Evolutionary conservation across 2,797 vertebrate genomes (phyloP).

Genomic region (Ctenopoma multispine): DNA sequence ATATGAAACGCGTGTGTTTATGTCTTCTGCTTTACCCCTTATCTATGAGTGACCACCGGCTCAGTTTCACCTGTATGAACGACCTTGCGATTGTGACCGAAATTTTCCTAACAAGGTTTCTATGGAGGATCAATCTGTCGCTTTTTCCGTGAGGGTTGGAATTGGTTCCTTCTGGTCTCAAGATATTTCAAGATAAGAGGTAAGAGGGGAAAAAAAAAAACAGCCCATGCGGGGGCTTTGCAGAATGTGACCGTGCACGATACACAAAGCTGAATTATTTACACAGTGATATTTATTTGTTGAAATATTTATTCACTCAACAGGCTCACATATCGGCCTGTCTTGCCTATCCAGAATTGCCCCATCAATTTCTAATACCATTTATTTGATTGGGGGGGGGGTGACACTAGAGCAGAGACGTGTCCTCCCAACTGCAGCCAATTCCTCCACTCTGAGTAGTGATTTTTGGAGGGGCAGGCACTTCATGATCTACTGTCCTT

Average conservation of each 20-base stretch:
- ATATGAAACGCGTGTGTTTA: constrained; percentile 73
- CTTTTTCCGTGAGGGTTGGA: constrained; percentile 65
- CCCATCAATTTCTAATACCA: constrained; percentile 26
- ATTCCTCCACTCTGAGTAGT: constrained; percentile 58
- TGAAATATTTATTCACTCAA: constrained; percentile 24
- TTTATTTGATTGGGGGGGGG: constrained; percentile 31
- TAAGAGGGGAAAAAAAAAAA: constrained; percentile 50
- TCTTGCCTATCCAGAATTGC: constrained; percentile 31
- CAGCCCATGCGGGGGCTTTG: constrained; percentile 24
- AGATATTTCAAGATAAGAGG: constrained; percentile 79
- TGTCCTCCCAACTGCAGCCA: constrained; percentile 65
- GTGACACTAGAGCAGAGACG: constrained; percentile 53
- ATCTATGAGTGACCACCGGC: constrained; percentile 59
- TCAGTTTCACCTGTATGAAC: constrained; percentile 76
- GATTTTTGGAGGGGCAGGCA: constrained; percentile 14
- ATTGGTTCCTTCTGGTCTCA: constrained; percentile 62
- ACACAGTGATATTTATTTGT: constrained; percentile 39
- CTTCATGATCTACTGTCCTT: constrained; percentile 5
- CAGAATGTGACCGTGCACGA: constrained; percentile 38
- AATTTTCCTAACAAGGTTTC: constrained; percentile 60
- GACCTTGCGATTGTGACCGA: constrained; percentile 74
- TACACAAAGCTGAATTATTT: constrained; percentile 35
- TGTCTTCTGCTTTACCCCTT: constrained; percentile 54
- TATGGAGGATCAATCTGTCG: constrained; percentile 72
- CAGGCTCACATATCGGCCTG: constrained; percentile 43